These are phyloP conservation scores for Phenganax stokvisi DNA, from an alignment of 92 coral and sea anemone genomes.

Conservation along the genomic window DNA sequence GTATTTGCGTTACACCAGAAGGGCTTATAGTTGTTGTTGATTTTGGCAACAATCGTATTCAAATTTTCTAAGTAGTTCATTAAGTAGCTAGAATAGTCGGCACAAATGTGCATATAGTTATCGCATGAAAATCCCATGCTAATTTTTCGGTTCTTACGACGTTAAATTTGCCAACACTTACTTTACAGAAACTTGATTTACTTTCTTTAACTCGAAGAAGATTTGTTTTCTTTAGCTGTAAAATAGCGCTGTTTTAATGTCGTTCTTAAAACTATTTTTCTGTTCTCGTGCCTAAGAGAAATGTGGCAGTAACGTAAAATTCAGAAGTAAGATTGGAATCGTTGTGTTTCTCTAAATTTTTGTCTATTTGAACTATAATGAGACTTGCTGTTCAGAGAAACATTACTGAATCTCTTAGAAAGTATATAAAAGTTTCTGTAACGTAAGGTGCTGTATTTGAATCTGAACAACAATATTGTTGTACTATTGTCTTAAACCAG, in stretches of 20 bases:
- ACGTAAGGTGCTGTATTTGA: not conserved
- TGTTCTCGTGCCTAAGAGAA: not conserved
- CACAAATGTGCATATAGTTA: slow-evolving; percentile 21
- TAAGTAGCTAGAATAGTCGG: slow-evolving; percentile 1
- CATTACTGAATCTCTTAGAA: not conserved
- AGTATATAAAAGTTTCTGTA: slow-evolving; percentile 19
- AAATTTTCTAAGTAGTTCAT: slow-evolving; percentile 65
- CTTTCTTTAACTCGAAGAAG: slow-evolving; percentile 7
- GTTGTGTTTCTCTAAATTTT: not conserved
- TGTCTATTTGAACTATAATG: not conserved
- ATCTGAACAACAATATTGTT: not conserved
- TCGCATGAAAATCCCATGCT: slow-evolving; percentile 16
- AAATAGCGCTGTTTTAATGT: not conserved
- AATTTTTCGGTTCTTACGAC: not conserved
- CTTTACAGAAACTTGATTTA: slow-evolving; percentile 24
- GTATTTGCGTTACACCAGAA: slow-evolving; percentile 92
- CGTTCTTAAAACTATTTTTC: not conserved
- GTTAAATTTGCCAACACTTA: not conserved
- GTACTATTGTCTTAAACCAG: not conserved
- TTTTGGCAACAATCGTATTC: slow-evolving; percentile 97
- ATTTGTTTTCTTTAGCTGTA: slow-evolving; percentile 11
- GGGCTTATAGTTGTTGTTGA: slow-evolving; percentile 88
- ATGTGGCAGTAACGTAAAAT: not conserved
- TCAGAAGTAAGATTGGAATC: not conserved
- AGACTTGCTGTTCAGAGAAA: not conserved